Conservation (phyloP, 2,888 invertebrate genomes). For the Acrobasis repandana region DNA sequence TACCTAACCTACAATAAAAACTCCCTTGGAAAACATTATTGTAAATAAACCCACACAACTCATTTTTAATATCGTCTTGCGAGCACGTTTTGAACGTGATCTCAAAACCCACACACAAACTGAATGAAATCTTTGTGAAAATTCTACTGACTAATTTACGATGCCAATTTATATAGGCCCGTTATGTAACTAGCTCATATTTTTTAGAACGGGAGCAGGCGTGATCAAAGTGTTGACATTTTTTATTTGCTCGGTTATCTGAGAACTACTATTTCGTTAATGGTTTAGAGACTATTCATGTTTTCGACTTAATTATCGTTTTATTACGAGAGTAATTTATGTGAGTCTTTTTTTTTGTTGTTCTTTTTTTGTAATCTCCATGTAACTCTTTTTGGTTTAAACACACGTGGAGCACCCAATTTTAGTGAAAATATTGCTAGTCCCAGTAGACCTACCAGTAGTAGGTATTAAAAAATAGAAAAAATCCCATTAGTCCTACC, state of each 20-base stretch:
- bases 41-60: conserved; percentile 16
- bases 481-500: too few relatives aligned
- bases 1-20: background rate
- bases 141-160: conserved; percentile 14
- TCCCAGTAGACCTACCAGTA: too few relatives aligned
- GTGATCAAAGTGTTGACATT: conserved; percentile 44
- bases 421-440: too few relatives aligned
- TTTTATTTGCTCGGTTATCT: conserved; percentile 44
- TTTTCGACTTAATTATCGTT: conserved; percentile 26
- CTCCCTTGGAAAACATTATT: conserved; percentile 6
- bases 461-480: too few relatives aligned
- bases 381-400: background rate
- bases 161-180: conserved; percentile 12
- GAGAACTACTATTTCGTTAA: conserved; percentile 43
- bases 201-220: conserved; percentile 31
- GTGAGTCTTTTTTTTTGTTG: background rate
- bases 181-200: conserved; percentile 26
- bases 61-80: background rate
- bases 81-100: conserved; percentile 3
- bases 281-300: conserved; percentile 39
- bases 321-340: conserved; percentile 3
- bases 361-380: background rate
- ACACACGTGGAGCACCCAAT: background rate
- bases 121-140: conserved; percentile 19
- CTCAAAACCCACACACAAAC: conserved; percentile 13